Evolutionary conservation across 2,113 vertebrate species (phyloP), one percentile per base, ranked within the genome.

Genomic region (Scolopax mira): DNA sequence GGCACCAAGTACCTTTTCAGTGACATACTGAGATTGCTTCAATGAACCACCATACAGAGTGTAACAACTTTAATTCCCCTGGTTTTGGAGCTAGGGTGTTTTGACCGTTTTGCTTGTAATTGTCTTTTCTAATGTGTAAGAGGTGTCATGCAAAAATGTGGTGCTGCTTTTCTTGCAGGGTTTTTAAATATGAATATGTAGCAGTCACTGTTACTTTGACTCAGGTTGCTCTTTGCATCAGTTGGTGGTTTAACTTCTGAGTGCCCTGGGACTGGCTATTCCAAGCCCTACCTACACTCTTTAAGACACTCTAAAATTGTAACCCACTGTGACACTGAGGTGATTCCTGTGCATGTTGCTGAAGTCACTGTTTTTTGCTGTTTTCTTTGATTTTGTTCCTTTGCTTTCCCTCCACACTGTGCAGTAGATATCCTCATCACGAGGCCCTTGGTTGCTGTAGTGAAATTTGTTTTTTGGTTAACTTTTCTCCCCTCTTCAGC

Each of bases 371-470:
- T 1, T 16, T 80, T 88, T 91, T 54, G 6, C 73, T 57, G 5
- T 79, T 89, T 92, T 69, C 25, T 87, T 95, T 92, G 69, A 49
- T 81, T 93, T 93, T 51, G 27, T 85, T 92, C 12, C 24, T 87
- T 87, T 57, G 11, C 28, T 86, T 46, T 44, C 55, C 7, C 3
- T 70, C 30, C 2, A 9, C 0, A 1, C 18, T 3, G 2, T 30
- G 22, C 35, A 21, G n/a, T 14, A 70, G 33, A 17, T 67, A 28
- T 6, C 35, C 60, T 55, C 30, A 81, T 52, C 18, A 25, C 31
- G 30, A 66, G 5, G 12, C 69, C n/a, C 1, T 24, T 73, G 37
- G 7, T 31, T 85, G 30, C 35, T 61, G 58, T 44, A 28, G 31
- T 19, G 39, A 79, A 35, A 41, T 58, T 18, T 58, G 22, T 0